phyloP scores from a whole-genome alignment of 2,888 invertebrate genomes.

The Scaptodrosophila latifasciaeformis region DNA sequence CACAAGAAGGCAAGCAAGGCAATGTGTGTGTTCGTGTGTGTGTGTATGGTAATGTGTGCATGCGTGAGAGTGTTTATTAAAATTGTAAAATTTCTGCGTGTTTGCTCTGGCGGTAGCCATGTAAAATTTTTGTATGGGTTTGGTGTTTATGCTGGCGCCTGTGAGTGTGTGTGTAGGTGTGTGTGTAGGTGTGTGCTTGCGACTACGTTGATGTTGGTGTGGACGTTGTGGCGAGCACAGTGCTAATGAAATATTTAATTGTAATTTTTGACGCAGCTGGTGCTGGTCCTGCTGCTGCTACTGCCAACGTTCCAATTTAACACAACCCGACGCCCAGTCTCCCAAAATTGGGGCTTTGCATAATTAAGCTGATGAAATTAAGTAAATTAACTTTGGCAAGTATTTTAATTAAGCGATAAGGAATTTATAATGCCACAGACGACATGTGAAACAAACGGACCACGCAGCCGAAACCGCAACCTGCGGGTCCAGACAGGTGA shows the following conservation, averaged over 20 bases:
- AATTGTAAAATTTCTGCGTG: constrained; percentile 2
- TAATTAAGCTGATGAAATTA: constrained; percentile 36
- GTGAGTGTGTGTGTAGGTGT: constrained; percentile 4
- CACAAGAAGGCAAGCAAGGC: too few relatives aligned
- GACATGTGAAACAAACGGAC: neutral
- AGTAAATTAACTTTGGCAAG: constrained; percentile 56
- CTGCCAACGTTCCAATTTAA: too few relatives aligned
- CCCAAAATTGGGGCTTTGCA: too few relatives aligned
- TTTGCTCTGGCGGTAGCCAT: neutral
- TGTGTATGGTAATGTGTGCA: constrained; percentile 17
- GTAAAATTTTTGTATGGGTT: too few relatives aligned
- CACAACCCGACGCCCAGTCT: too few relatives aligned
- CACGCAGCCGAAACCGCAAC: too few relatives aligned
- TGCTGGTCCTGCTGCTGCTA: too few relatives aligned
- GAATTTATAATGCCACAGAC: constrained; percentile 21
- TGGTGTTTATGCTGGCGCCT: too few relatives aligned
- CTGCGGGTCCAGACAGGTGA: too few relatives aligned
- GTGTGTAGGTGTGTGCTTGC: constrained; percentile 1
- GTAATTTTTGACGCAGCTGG: constrained; percentile 48
- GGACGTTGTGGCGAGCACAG: constrained; percentile 18
- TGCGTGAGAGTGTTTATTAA: constrained; percentile 4
- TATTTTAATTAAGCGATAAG: constrained; percentile 53
- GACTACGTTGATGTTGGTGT: constrained; percentile 5
- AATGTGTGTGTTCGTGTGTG: constrained; percentile 27
- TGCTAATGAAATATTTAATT: constrained; percentile 62